A percentile compares a stretch with the other conserved stretches of the same genome.
Evolutionary conservation across 2,888 invertebrate genomes (phyloP).

Genomic region (Brachynemurus nebulosus): DNA sequence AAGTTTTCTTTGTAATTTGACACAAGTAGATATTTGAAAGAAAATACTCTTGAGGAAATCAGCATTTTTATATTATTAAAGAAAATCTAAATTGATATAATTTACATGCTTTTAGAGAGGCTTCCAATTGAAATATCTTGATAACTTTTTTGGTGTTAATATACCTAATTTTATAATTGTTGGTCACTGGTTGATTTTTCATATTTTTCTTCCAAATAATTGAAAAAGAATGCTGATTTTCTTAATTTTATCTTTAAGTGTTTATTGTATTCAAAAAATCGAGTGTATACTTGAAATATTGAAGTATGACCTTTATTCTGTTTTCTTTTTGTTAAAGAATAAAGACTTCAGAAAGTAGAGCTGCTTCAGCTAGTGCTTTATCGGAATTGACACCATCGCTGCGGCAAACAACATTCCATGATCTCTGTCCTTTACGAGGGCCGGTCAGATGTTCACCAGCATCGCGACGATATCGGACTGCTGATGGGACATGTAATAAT

Average conservation of each 20-base stretch:
- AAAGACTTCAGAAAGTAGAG: neutral
- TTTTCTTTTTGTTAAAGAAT: neutral
- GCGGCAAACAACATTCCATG: conserved; percentile 37
- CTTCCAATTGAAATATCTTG: neutral
- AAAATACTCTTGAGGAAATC: no score
- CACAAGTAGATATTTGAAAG: no score
- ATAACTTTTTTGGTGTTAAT: neutral
- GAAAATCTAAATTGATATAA: no score
- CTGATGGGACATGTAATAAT: conserved; percentile 86
- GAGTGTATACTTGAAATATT: no score
- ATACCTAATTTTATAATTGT: neutral
- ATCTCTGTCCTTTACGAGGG: conserved; percentile 53
- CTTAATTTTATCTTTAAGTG: no score
- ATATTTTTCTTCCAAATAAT: no score
- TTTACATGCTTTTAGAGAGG: neutral
- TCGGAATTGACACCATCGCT: conserved; percentile 21
- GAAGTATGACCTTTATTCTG: no score
- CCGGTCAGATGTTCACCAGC: conserved; percentile 55
- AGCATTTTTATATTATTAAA: no score
- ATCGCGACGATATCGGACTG: conserved; percentile 60
- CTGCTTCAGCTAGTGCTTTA: conserved; percentile 1
- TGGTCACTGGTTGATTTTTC: no score
- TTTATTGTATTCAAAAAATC: no score
- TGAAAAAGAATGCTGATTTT: no score
- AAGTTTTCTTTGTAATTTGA: no score